phyloP scores from a whole-genome alignment of 1,140 invertebrate genomes.

The Probaryconus sp. region DNA sequence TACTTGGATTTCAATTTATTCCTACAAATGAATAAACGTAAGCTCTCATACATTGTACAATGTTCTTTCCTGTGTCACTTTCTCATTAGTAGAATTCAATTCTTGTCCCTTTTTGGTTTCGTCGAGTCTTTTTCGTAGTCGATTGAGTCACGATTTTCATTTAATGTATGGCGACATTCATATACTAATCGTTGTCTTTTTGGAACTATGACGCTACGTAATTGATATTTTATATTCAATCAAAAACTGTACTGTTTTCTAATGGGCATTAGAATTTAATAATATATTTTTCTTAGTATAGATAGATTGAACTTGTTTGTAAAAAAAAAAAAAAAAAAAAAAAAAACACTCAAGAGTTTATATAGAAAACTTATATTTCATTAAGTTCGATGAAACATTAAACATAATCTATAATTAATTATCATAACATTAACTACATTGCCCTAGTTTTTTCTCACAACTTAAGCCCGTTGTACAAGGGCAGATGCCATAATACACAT shows the following conservation, averaged over 20 bases:
- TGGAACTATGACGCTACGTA: too few species aligned
- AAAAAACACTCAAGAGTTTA: too few species aligned
- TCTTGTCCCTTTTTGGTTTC: constrained; percentile 24
- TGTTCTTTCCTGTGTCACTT: constrained; percentile 22
- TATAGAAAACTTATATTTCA: constrained; percentile 1
- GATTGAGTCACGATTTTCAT: constrained; percentile 29
- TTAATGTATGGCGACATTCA: constrained; percentile 16
- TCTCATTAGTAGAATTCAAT: constrained; percentile 32
- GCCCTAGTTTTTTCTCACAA: constrained; percentile 9
- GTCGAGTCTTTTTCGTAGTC: constrained; percentile 20
- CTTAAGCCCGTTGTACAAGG: constrained; percentile 17
- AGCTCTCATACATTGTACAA: constrained; percentile 5
- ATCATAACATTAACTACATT: background rate
- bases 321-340: too few species aligned
- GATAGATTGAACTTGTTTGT: too few species aligned
- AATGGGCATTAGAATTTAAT: too few species aligned
- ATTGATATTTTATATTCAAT: too few species aligned
- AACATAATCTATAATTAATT: background rate
- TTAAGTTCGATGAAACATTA: background rate
- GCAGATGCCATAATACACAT: constrained; percentile 30
- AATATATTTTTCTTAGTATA: too few species aligned
- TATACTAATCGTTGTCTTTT: background rate
- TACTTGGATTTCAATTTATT: too few species aligned
- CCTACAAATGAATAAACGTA: constrained; percentile 17
- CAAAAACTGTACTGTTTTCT: too few species aligned